A percentile compares a stretch with the other conserved stretches of the same genome.
Conservation (phyloP, 2,113 vertebrate genomes). For the Petaurus breviceps region DNA sequence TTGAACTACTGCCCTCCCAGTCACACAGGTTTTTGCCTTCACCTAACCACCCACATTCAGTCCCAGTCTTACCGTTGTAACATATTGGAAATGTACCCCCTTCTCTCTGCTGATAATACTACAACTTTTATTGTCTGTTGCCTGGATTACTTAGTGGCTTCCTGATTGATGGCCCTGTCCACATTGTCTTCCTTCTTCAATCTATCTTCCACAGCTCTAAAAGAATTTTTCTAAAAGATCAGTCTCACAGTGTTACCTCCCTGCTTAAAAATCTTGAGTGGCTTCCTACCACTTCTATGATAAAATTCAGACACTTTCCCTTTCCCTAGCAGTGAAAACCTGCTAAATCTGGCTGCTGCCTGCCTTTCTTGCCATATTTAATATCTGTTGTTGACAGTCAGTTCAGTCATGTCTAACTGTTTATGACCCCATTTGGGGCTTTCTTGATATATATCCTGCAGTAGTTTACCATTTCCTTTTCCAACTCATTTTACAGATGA, state of each 20-base stretch:
- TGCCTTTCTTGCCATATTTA: neutral
- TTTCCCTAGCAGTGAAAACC: neutral
- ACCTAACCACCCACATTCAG: neutral
- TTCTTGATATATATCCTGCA: neutral
- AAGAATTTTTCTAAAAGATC: neutral
- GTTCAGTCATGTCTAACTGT: neutral
- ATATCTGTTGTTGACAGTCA: neutral
- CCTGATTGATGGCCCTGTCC: neutral
- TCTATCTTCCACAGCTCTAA: neutral
- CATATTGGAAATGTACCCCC: neutral
- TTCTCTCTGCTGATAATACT: neutral
- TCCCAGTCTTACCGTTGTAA: neutral
- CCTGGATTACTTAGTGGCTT: neutral
- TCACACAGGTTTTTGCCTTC: neutral
- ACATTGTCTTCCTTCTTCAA: neutral
- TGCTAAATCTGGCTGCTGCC: neutral
- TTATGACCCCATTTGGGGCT: neutral
- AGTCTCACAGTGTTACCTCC: neutral
- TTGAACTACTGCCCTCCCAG: neutral
- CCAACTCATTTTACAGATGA: neutral
- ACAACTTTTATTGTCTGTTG: neutral
- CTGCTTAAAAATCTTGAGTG: neutral
- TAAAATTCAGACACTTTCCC: neutral
- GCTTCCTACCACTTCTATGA: neutral
- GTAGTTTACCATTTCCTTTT: neutral